phyloP scores from a whole-genome alignment of 2,888 invertebrate genomes.

The Andrena dorsata region DNA sequence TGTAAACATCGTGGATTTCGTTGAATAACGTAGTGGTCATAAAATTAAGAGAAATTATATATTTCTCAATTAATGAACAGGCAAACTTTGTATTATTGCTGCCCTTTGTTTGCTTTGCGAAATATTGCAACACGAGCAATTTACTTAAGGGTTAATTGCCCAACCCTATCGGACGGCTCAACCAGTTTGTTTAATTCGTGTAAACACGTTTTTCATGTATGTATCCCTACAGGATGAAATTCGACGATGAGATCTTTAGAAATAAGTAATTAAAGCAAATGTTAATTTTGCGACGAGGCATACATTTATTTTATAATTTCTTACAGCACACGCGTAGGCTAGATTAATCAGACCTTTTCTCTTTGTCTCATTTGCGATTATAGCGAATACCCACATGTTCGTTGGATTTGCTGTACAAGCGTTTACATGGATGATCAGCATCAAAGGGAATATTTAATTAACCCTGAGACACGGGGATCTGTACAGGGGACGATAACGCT shows the following conservation, averaged over 20 bases:
- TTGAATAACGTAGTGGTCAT: background rate
- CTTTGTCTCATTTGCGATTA: background rate
- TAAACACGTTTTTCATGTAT: conserved; percentile 4
- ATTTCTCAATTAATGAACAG: background rate
- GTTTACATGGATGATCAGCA: conserved; percentile 13
- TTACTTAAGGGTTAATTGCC: conserved; percentile 28
- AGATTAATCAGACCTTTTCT: conserved; percentile 20
- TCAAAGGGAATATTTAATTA: conserved; percentile 78
- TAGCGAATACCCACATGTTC: conserved; percentile 19
- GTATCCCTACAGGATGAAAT: background rate
- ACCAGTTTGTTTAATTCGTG: conserved; percentile 24
- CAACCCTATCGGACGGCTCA: conserved; percentile 12
- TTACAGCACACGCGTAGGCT: background rate
- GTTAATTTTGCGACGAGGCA: background rate
- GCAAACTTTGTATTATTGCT: background rate
- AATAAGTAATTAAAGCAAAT: background rate
- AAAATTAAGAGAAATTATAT: background rate
- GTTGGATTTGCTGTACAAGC: conserved; percentile 1
- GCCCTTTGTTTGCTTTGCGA: conserved; percentile 4
- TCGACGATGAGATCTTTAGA: background rate
- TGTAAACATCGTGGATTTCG: background rate
- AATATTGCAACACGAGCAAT: conserved; percentile 8
- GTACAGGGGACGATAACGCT: conserved; percentile 25
- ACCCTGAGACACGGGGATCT: conserved; percentile 20
- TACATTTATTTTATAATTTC: conserved; percentile 3